These are phyloP conservation scores for Phocides pigmalion DNA, from an alignment of 1,140 invertebrate species.

Conservation along the genomic window DNA sequence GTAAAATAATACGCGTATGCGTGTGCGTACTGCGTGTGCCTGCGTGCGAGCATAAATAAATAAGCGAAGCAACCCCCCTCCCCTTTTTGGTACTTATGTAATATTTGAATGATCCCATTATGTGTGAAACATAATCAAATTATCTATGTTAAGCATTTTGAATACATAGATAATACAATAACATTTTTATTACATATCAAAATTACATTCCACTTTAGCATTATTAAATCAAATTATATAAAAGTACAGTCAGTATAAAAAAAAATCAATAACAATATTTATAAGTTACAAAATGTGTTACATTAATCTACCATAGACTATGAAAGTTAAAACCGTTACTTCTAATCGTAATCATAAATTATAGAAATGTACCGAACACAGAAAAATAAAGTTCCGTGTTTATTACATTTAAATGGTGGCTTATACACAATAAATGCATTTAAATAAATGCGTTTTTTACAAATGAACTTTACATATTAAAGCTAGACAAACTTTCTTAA, in stretches of 20 bases:
- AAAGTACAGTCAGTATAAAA: neutral
- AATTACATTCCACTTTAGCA: neutral
- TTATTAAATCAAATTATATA: neutral
- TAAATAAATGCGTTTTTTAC: too few species aligned
- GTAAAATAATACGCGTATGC: too few species aligned
- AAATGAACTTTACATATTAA: neutral
- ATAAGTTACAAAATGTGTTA: neutral
- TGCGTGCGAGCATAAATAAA: too few species aligned
- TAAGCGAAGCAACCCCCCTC: too few species aligned
- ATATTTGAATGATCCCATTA: too few species aligned
- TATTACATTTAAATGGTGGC: too few species aligned
- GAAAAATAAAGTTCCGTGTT: too few species aligned
- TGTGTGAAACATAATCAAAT: conserved; percentile 3
- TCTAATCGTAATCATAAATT: neutral
- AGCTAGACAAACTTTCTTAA: neutral
- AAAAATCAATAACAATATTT: neutral
- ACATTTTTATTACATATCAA: conserved; percentile 7
- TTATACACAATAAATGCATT: too few species aligned
- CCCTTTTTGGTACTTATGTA: too few species aligned
- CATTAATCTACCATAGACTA: conserved; percentile 1
- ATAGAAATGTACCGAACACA: neutral
- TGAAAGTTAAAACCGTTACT: conserved; percentile 6
- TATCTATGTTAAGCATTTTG: neutral
- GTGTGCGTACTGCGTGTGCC: too few species aligned
- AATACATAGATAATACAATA: neutral